A percentile compares a stretch with the other conserved stretches of the same genome.
phyloP scores from a whole-genome alignment of 2,113 vertebrate genomes.

The Donacobius atricapilla region DNA sequence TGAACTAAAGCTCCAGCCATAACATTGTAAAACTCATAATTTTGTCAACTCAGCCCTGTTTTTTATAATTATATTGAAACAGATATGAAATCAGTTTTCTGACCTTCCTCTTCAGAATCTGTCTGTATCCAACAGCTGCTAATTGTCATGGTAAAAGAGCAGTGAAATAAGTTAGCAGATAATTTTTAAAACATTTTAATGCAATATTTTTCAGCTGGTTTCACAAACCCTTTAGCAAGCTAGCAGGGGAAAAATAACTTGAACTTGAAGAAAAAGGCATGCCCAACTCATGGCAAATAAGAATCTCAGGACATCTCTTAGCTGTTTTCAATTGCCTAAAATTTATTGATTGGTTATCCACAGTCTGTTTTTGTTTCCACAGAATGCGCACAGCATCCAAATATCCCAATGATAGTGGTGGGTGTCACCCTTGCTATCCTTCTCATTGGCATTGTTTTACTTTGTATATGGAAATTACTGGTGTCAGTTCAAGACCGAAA shows the following conservation, averaged over 20 bases:
- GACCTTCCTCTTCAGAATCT: background rate
- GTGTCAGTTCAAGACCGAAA: slow-evolving; percentile 93
- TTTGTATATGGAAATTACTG: slow-evolving; percentile 92
- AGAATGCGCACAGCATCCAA: slow-evolving; percentile 88
- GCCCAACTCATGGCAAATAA: background rate
- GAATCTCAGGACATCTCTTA: background rate
- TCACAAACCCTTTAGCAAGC: background rate
- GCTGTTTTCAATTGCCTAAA: background rate
- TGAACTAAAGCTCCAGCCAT: background rate
- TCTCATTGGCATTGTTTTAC: slow-evolving; percentile 85
- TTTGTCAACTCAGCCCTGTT: background rate
- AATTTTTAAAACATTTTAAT: background rate
- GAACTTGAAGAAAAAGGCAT: background rate
- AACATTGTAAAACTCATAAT: background rate
- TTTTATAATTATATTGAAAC: background rate
- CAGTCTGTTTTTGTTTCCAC: slow-evolving; percentile 26
- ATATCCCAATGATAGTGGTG: slow-evolving; percentile 88
- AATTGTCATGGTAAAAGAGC: background rate
- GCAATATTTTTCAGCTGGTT: background rate
- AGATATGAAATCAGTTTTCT: background rate
- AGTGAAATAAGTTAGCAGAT: background rate
- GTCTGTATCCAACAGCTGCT: background rate
- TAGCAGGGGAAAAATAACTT: background rate
- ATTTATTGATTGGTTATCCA: background rate
- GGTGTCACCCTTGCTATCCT: slow-evolving; percentile 90